Percentiles rank a stretch among this genome's conserved stretches.
These are phyloP conservation scores for Meta bourneti DNA, from an alignment of 2,888 invertebrate genomes.

Conservation along the genomic window DNA sequence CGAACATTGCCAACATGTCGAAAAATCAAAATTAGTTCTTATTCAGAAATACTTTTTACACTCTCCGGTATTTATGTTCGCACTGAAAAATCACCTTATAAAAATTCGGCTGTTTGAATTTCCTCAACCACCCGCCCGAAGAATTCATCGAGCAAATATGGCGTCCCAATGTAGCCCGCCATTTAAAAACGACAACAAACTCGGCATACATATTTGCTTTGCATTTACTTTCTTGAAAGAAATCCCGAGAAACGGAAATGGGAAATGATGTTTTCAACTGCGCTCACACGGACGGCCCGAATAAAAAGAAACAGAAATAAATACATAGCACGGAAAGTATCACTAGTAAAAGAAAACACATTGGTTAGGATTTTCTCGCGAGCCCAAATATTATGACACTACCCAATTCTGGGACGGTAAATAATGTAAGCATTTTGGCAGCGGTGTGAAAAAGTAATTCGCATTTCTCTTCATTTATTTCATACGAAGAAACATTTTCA, in stretches of 20 bases:
- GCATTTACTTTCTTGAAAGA: conserved; percentile 5
- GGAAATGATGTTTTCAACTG: conserved; percentile 41
- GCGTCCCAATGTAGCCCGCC: conserved; percentile 7
- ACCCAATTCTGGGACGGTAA: conserved; percentile 19
- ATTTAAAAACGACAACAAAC: conserved; percentile 14
- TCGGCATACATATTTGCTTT: conserved; percentile 27
- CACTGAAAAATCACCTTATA: no score
- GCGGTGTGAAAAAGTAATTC: background rate
- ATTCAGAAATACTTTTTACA: no score
- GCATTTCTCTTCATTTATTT: conserved; percentile 6
- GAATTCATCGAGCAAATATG: conserved; percentile 17
- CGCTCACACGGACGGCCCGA: conserved; percentile 4
- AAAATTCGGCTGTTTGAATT: background rate
- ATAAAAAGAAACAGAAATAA: background rate
- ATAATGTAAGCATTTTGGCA: conserved; percentile 27
- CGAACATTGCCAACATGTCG: no score
- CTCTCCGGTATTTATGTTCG: no score
- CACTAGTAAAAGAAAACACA: conserved; percentile 45
- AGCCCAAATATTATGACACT: conserved; percentile 53
- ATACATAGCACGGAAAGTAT: background rate
- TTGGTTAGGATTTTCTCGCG: conserved; percentile 42
- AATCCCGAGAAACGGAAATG: conserved; percentile 6
- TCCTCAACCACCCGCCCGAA: background rate
- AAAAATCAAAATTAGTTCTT: no score
- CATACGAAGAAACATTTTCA: conserved; percentile 10